Evolutionary conservation across 2,888 invertebrate genomes (phyloP).

Genomic region (Platerodrilus igneus): DNA sequence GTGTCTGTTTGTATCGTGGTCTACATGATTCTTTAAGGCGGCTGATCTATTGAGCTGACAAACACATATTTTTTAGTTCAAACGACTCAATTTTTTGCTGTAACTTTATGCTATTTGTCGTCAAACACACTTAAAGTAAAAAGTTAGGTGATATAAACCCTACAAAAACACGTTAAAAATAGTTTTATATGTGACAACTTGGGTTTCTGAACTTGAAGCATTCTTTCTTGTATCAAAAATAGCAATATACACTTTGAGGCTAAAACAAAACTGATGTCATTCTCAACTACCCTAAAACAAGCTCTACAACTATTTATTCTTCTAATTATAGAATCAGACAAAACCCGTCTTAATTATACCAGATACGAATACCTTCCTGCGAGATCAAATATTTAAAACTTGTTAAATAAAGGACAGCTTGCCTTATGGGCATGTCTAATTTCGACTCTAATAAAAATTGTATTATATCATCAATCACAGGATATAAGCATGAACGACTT

Average conservation of each 20-base stretch:
- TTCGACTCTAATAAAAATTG: conserved; percentile 37
- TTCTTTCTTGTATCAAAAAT: conserved; percentile 13
- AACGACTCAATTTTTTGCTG: too few relatives aligned
- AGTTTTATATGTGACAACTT: too few relatives aligned
- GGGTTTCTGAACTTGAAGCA: conserved; percentile 2
- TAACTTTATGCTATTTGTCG: too few relatives aligned
- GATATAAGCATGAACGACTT: conserved; percentile 41
- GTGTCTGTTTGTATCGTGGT: too few relatives aligned
- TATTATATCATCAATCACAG: conserved; percentile 39
- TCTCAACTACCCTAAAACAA: conserved; percentile 13
- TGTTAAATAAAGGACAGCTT: conserved; percentile 31
- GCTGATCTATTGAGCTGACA: too few relatives aligned
- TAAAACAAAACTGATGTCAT: conserved; percentile 16
- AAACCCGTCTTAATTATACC: conserved; percentile 25
- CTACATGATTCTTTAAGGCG: too few relatives aligned
- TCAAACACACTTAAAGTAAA: too few relatives aligned
- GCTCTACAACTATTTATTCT: conserved; percentile 23
- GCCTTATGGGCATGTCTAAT: conserved; percentile 41
- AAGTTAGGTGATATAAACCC: too few relatives aligned
- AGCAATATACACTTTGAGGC: conserved; percentile 14
- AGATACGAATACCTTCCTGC: conserved; percentile 21
- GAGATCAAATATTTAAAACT: conserved; percentile 24
- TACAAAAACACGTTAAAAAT: too few relatives aligned
- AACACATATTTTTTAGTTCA: too few relatives aligned
- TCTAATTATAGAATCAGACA: conserved; percentile 21